A percentile compares a stretch with the other conserved stretches of the same genome.
Evolutionary conservation across 2,113 vertebrate genomes (phyloP).

Genomic region (Neofelis nebulosa): DNA sequence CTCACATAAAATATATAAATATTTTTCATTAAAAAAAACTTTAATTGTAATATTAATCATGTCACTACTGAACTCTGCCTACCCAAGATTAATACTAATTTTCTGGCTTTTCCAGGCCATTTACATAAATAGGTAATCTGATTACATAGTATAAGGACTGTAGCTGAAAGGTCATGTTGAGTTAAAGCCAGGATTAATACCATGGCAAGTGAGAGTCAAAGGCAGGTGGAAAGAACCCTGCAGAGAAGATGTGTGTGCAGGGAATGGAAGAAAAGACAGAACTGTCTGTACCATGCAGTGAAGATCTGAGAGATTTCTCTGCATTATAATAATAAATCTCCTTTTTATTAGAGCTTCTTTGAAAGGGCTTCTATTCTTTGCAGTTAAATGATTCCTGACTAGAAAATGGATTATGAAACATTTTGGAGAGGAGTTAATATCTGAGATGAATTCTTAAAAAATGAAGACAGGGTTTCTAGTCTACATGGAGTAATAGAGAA

Average conservation of each 20-base stretch:
- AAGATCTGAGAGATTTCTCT: constrained; percentile 42
- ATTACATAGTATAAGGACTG: background rate
- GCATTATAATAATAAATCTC: constrained; percentile 31
- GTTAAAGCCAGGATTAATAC: constrained; percentile 27
- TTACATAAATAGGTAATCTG: constrained; percentile 28
- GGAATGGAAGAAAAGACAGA: background rate
- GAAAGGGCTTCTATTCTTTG: constrained; percentile 38
- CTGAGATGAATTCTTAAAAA: constrained; percentile 35
- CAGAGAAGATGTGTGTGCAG: background rate
- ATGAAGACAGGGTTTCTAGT: background rate
- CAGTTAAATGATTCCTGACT: constrained; percentile 34
- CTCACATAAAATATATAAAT: background rate
- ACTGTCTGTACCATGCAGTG: background rate
- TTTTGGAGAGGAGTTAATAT: background rate
- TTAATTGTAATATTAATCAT: constrained; percentile 9
- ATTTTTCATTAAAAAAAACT: background rate
- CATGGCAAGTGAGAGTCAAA: constrained; percentile 14
- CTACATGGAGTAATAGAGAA: background rate
- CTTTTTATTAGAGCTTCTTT: constrained; percentile 26
- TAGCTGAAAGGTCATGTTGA: background rate
- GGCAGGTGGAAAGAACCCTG: background rate
- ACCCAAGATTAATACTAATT: constrained; percentile 36
- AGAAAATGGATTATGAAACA: constrained; percentile 46
- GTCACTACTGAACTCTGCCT: constrained; percentile 16
- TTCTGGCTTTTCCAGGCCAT: background rate